phyloP scores from a whole-genome alignment of 92 coral and sea anemone species.

The Micromussa lordhowensis region DNA sequence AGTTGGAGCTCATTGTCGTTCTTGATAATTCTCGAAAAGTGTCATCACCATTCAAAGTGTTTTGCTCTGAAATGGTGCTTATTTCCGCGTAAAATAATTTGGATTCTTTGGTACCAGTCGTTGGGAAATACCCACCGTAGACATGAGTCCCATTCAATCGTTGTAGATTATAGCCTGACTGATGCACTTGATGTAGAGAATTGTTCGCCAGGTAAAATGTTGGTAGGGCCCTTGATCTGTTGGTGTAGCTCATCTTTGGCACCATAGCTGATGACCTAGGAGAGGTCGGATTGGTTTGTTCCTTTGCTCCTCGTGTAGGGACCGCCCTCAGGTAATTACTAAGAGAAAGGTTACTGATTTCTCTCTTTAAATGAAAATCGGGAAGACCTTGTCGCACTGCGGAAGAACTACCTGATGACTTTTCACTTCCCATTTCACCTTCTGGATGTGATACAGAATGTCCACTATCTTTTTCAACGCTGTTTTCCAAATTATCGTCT shows the following conservation, averaged over 20 bases:
- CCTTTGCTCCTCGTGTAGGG: constrained; percentile 39
- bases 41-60: neutral
- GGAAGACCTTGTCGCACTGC: neutral
- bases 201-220: constrained; percentile 49
- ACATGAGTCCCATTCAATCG: constrained; percentile 40
- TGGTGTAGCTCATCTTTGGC: constrained; percentile 80
- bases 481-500: neutral
- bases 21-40: neutral
- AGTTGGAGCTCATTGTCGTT: neutral
- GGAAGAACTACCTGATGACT: neutral
- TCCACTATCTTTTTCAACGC: neutral
- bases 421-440: neutral
- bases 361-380: constrained; percentile 57
- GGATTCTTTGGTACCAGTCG: constrained; percentile 39
- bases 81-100: constrained; percentile 55
- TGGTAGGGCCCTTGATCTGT: constrained; percentile 43
- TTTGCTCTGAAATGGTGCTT: constrained; percentile 14
- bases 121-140: constrained; percentile 65
- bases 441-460: neutral
- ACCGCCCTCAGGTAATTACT: constrained; percentile 78
- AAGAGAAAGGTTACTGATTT: constrained; percentile 81
- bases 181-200: constrained; percentile 8
- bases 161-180: neutral
- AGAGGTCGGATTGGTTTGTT: neutral
- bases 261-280: constrained; percentile 17